Percentiles rank a stretch among this genome's conserved stretches.
phyloP scores from a whole-genome alignment of 2,888 invertebrate genomes.

The Epinotia bilunana region DNA sequence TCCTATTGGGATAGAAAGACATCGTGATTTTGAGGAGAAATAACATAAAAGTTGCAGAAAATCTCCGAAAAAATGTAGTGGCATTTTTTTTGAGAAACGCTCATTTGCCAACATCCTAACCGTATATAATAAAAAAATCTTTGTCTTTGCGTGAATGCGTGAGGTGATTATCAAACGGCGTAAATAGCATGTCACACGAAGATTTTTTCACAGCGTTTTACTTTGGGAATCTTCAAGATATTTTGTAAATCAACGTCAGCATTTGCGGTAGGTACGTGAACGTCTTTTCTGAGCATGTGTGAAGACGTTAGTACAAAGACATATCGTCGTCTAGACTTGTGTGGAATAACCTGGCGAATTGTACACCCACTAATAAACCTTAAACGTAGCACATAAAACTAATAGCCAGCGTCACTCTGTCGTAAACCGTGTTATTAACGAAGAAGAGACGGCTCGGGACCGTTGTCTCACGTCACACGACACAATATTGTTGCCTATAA shows the following conservation, averaged over 20 bases:
- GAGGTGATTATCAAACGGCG: no score
- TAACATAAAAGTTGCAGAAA: no score
- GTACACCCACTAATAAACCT: constrained; percentile 79
- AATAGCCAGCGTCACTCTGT: constrained; percentile 76
- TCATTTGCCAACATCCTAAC: no score
- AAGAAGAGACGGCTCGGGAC: constrained; percentile 54
- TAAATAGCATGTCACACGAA: no score
- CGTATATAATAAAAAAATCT: no score
- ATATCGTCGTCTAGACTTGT: constrained; percentile 78
- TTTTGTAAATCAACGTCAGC: neutral
- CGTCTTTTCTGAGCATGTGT: constrained; percentile 31
- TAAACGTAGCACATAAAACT: constrained; percentile 79
- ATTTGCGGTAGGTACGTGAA: constrained; percentile 1
- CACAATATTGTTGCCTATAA: neutral
- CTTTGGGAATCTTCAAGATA: neutral
- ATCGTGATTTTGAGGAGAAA: no score
- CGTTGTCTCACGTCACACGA: constrained; percentile 25
- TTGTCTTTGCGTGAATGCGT: no score
- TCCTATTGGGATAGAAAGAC: no score
- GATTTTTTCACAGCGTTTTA: no score
- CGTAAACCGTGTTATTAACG: constrained; percentile 77
- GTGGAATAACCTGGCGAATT: constrained; percentile 79
- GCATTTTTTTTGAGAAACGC: no score
- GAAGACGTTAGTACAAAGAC: constrained; percentile 65
- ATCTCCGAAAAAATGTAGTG: no score